These are phyloP conservation scores for Macrotus californicus DNA, from an alignment of 2,113 vertebrate genomes.

Conservation along the genomic window DNA sequence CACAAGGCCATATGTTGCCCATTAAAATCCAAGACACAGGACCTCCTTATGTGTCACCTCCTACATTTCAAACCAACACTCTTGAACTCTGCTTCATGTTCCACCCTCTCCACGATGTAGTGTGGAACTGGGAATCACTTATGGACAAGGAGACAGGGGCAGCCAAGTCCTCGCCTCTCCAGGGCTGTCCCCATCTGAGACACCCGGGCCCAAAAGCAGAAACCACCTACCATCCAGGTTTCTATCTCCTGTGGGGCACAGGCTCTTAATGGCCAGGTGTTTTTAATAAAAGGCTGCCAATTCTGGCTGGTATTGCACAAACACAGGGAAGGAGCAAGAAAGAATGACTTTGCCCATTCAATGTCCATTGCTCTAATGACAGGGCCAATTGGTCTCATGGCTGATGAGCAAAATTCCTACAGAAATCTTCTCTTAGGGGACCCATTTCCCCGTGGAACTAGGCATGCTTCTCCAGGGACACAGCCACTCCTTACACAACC, in stretches of 20 bases:
- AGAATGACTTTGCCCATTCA: constrained; percentile 78
- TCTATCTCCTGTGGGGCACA: background rate
- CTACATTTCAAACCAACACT: background rate
- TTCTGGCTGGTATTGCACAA: constrained; percentile 13
- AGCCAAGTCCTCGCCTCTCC: accelerated
- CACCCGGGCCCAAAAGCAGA: background rate
- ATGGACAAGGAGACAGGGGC: background rate
- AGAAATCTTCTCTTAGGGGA: constrained; percentile 80
- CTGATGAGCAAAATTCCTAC: constrained; percentile 82
- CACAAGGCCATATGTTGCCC: background rate
- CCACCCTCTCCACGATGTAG: accelerated
- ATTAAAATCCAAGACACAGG: background rate
- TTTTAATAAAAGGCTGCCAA: constrained; percentile 2
- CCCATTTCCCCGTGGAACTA: constrained; percentile 84
- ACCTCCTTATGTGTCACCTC: background rate
- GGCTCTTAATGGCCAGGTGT: constrained; percentile 72
- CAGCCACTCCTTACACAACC: constrained; percentile 73
- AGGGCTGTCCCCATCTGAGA: background rate
- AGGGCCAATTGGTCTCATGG: constrained; percentile 80
- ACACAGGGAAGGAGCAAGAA: constrained; percentile 13
- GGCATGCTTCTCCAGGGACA: constrained; percentile 73
- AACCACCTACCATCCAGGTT: background rate
- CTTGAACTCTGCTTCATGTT: accelerated
- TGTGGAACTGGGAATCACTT: background rate
- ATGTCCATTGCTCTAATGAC: constrained; percentile 79